Conservation (phyloP, 2,113 vertebrate species). For the Marcusenius ussheri region DNA sequence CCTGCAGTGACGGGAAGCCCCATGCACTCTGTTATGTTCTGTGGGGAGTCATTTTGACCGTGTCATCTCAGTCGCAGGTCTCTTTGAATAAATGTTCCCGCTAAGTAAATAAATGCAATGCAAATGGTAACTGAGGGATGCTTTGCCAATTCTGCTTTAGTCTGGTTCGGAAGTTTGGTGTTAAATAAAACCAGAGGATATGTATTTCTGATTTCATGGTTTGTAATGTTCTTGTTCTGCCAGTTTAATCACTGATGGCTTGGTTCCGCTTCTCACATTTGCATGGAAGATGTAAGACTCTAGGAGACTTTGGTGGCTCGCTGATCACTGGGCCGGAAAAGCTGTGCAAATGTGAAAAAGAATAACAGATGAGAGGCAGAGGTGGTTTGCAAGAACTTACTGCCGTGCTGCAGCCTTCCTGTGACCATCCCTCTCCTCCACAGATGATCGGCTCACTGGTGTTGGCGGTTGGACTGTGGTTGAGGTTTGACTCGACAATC, state of each 20-base stretch:
- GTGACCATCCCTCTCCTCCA: conserved; percentile 1
- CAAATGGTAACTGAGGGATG: background rate
- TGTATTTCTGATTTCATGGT: background rate
- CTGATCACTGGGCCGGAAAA: background rate
- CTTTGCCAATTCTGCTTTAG: background rate
- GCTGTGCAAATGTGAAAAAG: background rate
- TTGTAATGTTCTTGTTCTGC: background rate
- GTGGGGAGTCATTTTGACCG: background rate
- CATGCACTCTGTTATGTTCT: background rate
- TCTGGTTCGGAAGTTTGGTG: background rate
- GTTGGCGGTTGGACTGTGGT: conserved; percentile 85
- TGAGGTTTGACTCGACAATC: conserved; percentile 77
- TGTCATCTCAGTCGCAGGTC: background rate
- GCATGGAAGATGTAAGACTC: background rate
- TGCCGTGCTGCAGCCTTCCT: background rate
- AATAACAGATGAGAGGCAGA: background rate
- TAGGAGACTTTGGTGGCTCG: background rate
- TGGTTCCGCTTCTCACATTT: background rate
- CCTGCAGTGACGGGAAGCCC: background rate
- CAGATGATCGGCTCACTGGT: conserved; percentile 84
- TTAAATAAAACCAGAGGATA: background rate
- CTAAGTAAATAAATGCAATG: background rate
- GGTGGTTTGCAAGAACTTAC: background rate
- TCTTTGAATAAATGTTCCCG: background rate
- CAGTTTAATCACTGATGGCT: background rate